Base-by-base conservation (phyloP, 1,140 invertebrate species). In the Diorhabda elongata region DNA sequence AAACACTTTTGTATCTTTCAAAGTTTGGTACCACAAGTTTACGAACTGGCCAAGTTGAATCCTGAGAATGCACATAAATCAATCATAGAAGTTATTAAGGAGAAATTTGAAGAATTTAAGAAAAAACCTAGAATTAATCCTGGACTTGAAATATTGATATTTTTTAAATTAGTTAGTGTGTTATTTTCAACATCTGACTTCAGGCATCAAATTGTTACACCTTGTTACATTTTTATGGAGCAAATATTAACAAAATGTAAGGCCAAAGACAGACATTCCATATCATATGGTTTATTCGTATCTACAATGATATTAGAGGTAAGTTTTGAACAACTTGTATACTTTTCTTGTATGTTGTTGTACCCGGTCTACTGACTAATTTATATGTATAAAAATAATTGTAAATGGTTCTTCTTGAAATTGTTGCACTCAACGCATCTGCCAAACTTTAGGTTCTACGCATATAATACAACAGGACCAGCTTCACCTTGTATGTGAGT, bases 161-260 rank as follows among this genome's bases (percentile, higher is more conserved):
- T 94, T 75, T 89, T 97, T 47, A 93, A 94, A 84, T 73, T 93
- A 44, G 84, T 91, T 26, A 87, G 88, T 9, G 79, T 92, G 9
- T 76, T 97, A 45, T 98, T 92, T 81, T 90, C 94, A 9, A 90
- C 93, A 2, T 96, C 94, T 0, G 95, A 98, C 82, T 95, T 93
- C 77, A 83, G 88, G 44, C 95, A 97, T 85, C 88, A 88, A 2
- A 85, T 97, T n/a, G 89, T 90, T 44, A 95, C 93, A 6, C 94
- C 94, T 58, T 87, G 89, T 75, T 83, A 93, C 63, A 82, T 94
- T 58, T 94, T 96, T 75, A 91, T 96, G 83, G 86, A 88, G 47
- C 89, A 96, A 79, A 90, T 96, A 71, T 82, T 98, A 69, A 81
- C 84, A 4, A 83, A 82, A 74, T 85, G 86, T 70, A 84, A 82